Conservation (phyloP, 64 coral and sea anemone genomes). For the Montipora capricornis region DNA sequence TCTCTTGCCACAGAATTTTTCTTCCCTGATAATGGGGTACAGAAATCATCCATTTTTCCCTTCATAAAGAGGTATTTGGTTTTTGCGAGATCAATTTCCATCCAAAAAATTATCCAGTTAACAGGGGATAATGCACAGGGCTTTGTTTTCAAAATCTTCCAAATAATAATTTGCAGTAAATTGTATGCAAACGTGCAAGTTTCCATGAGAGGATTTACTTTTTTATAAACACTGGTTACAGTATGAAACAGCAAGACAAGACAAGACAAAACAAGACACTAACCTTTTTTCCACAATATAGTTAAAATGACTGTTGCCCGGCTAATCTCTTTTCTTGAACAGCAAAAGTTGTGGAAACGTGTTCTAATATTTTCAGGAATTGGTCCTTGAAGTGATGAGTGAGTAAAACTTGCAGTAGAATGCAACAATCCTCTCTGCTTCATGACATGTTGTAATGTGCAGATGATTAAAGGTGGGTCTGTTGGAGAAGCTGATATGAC, state of each 20-base stretch:
- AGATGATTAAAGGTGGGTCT: conserved; percentile 84
- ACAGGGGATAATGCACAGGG: background rate
- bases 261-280: background rate
- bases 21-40: too few relatives aligned
- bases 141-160: background rate
- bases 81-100: too few relatives aligned
- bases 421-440: conserved; percentile 61
- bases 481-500: conserved; percentile 87
- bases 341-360: conserved; percentile 45
- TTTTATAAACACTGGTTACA: too few relatives aligned
- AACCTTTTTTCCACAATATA: conserved; percentile 95
- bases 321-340: background rate
- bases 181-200: background rate
- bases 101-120: background rate
- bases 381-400: conserved; percentile 68
- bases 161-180: background rate
- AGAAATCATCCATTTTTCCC: too few relatives aligned
- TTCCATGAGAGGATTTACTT: background rate
- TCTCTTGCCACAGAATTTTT: too few relatives aligned
- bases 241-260: too few relatives aligned
- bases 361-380: conserved; percentile 41
- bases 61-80: too few relatives aligned
- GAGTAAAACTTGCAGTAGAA: conserved; percentile 68
- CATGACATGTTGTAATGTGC: conserved; percentile 74
- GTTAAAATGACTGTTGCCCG: conserved; percentile 62